Evolutionary conservation across 2,888 invertebrate species (phyloP).

Genomic region (Drosophila mettleri): DNA sequence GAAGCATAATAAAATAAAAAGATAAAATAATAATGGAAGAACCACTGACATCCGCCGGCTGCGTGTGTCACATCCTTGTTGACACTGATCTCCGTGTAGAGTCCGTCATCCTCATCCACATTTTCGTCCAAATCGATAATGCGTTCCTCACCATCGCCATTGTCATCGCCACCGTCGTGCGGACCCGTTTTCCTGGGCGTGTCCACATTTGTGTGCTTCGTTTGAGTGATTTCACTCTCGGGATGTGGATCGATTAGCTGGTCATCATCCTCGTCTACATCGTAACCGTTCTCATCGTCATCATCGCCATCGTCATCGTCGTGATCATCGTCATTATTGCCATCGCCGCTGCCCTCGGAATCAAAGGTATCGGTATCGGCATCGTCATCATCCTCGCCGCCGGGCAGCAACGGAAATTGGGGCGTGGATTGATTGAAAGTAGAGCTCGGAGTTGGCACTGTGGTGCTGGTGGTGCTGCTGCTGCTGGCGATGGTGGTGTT

Average conservation of each 20-base stretch:
- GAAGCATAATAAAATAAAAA: constrained; percentile 33
- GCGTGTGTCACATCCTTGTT: constrained; percentile 64
- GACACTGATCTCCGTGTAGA: constrained; percentile 37
- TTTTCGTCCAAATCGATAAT: constrained; percentile 27
- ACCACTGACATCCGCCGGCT: constrained; percentile 83
- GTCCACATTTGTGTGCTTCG: neutral
- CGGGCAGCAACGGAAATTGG: constrained; percentile 7
- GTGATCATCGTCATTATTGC: constrained; percentile 31
- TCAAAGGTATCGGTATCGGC: constrained; percentile 20
- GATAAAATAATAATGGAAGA: constrained; percentile 57
- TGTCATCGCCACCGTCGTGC: constrained; percentile 13
- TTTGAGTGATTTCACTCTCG: neutral
- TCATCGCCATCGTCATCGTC: constrained; percentile 52
- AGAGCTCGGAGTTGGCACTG: constrained; percentile 16
- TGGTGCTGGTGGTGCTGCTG: constrained; percentile 27
- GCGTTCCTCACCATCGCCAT: constrained; percentile 25
- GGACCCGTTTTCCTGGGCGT: neutral
- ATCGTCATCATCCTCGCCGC: constrained; percentile 18
- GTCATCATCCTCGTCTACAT: constrained; percentile 35
- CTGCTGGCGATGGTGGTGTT: neutral
- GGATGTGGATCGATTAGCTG: constrained; percentile 9
- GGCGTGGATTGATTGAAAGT: constrained; percentile 11
- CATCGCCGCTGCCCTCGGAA: constrained; percentile 54
- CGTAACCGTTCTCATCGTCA: constrained; percentile 45
- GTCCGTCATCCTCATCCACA: constrained; percentile 49